These are phyloP conservation scores for Steromphala cineraria DNA, from an alignment of 2,888 invertebrate species.

Conservation along the genomic window DNA sequence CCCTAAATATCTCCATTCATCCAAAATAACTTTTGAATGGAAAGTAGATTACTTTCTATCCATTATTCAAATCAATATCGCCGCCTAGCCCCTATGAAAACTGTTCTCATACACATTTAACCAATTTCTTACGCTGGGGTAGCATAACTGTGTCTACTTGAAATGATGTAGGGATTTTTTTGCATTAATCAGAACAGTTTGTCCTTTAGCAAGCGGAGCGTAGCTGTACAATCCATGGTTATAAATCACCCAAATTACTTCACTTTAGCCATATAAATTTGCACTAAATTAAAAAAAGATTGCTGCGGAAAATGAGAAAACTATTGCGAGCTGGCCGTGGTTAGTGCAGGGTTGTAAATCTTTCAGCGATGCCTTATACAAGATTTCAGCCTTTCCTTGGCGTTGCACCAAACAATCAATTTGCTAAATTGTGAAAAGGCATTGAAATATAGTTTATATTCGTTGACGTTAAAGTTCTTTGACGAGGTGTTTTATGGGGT, in stretches of 20 bases:
- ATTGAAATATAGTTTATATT: too few relatives aligned
- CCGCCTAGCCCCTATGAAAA: neutral
- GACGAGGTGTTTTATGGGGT: too few relatives aligned
- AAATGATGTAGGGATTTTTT: neutral
- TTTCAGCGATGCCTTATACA: too few relatives aligned
- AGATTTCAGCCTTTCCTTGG: too few relatives aligned
- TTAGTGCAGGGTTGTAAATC: too few relatives aligned
- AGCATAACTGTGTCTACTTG: neutral
- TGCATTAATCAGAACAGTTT: neutral
- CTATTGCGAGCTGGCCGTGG: neutral
- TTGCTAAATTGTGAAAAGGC: too few relatives aligned
- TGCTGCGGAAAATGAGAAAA: neutral
- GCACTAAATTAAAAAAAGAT: slow-evolving; percentile 1
- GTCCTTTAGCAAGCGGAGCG: neutral
- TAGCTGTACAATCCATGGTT: neutral
- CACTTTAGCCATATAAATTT: neutral
- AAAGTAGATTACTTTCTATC: neutral
- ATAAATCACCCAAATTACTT: neutral
- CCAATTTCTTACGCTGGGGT: neutral
- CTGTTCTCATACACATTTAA: neutral
- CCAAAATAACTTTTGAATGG: neutral
- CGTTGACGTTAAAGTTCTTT: too few relatives aligned
- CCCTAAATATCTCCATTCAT: neutral
- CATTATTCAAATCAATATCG: neutral
- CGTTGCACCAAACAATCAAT: too few relatives aligned